Percentiles rank a stretch among this genome's conserved stretches.
Evolutionary conservation across 2,797 vertebrate genomes (phyloP).

Genomic region (Decapterus maruadsi): DNA sequence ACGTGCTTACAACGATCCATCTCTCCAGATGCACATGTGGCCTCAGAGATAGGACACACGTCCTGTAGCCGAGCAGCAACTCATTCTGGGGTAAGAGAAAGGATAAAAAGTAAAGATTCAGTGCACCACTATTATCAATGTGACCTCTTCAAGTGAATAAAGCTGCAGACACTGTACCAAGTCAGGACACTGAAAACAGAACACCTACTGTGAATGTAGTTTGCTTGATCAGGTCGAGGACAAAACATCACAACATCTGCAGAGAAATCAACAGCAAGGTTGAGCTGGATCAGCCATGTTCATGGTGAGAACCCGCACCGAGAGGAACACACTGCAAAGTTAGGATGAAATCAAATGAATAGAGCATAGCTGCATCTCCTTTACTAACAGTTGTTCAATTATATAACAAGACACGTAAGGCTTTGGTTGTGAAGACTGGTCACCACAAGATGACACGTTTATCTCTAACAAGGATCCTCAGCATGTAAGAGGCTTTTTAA

Average conservation of each 20-base stretch:
- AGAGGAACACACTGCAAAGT: conserved; percentile 58
- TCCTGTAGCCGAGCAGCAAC: conserved; percentile 74
- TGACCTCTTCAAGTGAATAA: background rate
- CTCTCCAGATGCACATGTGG: conserved; percentile 88
- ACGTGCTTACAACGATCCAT: conserved; percentile 99
- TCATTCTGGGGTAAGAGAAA: conserved; percentile 73
- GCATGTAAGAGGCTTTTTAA: background rate
- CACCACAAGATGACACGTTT: background rate
- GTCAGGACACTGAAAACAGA: background rate
- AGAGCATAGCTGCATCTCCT: background rate
- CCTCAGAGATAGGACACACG: conserved; percentile 84
- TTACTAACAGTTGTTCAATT: background rate
- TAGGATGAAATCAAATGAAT: background rate
- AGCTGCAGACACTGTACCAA: background rate
- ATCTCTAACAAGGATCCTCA: background rate
- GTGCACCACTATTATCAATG: background rate
- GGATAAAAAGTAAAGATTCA: background rate
- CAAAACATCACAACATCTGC: conserved; percentile 63
- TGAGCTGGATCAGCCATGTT: conserved; percentile 57
- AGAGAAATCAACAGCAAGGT: conserved; percentile 54
- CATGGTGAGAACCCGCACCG: conserved; percentile 45
- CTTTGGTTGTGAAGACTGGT: background rate
- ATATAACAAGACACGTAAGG: background rate
- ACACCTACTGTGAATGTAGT: conserved; percentile 70
- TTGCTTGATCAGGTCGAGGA: conserved; percentile 59